phyloP scores from a whole-genome alignment of 2,797 vertebrate species.

The Coracias cyanogaster region DNA sequence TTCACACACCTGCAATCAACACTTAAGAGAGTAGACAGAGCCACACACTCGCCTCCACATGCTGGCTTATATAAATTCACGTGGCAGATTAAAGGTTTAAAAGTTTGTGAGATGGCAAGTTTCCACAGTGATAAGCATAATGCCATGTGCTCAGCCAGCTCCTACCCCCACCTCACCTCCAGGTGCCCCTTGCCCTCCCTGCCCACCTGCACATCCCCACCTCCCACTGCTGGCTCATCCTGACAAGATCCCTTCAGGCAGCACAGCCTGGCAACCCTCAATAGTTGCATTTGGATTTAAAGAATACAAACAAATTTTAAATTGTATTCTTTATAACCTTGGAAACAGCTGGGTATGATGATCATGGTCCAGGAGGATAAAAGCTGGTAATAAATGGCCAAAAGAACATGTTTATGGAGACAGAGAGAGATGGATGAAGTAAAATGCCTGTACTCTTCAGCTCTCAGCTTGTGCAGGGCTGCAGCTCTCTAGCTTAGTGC shows the following conservation, averaged over 20 bases:
- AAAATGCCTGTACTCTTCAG: background rate
- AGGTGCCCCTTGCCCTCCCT: background rate
- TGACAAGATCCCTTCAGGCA: background rate
- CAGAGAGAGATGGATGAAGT: background rate
- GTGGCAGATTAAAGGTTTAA: background rate
- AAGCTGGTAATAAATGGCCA: background rate
- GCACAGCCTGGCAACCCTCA: background rate
- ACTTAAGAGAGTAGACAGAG: background rate
- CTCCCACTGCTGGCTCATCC: background rate
- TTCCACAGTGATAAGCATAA: background rate
- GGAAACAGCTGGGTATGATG: background rate
- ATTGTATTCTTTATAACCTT: background rate
- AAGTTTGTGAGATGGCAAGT: background rate
- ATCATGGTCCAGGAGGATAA: background rate
- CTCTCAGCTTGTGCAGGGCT: background rate
- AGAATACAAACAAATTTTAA: background rate
- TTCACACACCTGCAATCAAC: background rate
- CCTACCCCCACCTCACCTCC: background rate
- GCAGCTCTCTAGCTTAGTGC: background rate
- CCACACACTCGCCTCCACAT: background rate
- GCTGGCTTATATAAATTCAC: background rate
- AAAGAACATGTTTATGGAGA: background rate
- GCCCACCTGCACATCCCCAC: fast-evolving
- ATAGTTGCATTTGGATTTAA: background rate
- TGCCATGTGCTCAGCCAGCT: background rate